Conservation (phyloP, 2,797 vertebrate genomes). For the Margarornis squamiger region DNA sequence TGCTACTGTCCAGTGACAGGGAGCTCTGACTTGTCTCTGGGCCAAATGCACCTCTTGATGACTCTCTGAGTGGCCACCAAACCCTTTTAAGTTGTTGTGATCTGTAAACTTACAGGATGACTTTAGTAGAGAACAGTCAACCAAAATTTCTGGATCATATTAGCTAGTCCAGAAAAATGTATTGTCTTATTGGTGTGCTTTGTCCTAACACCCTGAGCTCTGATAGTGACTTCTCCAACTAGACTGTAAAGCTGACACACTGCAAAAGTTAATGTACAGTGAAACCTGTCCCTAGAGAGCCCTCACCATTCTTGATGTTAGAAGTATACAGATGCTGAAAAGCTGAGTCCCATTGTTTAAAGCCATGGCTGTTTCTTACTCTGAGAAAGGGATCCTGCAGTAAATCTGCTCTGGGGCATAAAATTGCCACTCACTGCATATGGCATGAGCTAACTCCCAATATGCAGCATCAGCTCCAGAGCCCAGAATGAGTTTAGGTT, state of each 20-base stretch:
- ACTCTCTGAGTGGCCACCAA: not conserved
- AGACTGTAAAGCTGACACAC: not conserved
- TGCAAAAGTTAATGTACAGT: constrained; percentile 29
- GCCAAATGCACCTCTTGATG: not conserved
- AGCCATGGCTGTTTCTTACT: not conserved
- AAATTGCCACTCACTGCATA: not conserved
- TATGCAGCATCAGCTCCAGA: not conserved
- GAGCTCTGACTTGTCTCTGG: not conserved
- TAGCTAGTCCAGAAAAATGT: not conserved
- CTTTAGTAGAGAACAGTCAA: not conserved
- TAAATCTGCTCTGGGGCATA: not conserved
- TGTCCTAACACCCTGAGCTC: not conserved
- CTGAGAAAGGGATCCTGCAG: not conserved
- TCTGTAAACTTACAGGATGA: not conserved
- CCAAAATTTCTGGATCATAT: not conserved
- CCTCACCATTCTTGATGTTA: not conserved
- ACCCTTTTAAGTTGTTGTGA: not conserved
- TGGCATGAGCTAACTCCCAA: not conserved
- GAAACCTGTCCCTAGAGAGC: constrained; percentile 5
- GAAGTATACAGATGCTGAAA: not conserved
- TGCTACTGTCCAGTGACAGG: not conserved
- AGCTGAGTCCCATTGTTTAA: not conserved
- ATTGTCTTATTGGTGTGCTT: not conserved
- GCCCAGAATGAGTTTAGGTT: not conserved
- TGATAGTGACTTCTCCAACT: not conserved